Evolutionary conservation across 2,888 invertebrate species (phyloP).

Genomic region (Catocala fraxini): DNA sequence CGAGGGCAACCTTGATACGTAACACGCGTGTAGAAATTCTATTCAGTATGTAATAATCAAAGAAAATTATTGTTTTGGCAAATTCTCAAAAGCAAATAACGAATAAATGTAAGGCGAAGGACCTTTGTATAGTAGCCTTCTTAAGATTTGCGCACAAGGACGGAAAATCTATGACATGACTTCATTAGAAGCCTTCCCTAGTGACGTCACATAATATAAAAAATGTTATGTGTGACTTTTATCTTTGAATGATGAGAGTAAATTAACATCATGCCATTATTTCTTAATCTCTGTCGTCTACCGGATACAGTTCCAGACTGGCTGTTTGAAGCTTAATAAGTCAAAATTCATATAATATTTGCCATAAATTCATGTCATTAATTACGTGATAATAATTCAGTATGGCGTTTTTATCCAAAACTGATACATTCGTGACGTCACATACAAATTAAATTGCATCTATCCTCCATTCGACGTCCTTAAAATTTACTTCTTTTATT

Average conservation of each 20-base stretch:
- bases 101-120: conserved; percentile 14
- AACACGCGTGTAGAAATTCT: conserved; percentile 19
- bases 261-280: too few relatives aligned
- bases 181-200: conserved; percentile 1
- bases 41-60: conserved; percentile 15
- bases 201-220: not conserved
- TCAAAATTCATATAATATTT: too few relatives aligned
- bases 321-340: too few relatives aligned
- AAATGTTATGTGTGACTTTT: not conserved
- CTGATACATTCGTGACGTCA: too few relatives aligned
- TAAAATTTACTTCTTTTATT: too few relatives aligned
- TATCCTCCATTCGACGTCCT: too few relatives aligned
- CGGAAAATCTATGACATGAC: conserved; percentile 1
- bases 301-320: too few relatives aligned
- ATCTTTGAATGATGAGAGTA: not conserved
- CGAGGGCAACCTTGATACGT: conserved; percentile 13
- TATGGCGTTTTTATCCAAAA: too few relatives aligned
- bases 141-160: conserved; percentile 11
- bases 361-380: too few relatives aligned
- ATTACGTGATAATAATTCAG: too few relatives aligned
- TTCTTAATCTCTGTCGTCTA: too few relatives aligned
- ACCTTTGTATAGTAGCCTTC: not conserved
- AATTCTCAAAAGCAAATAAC: conserved; percentile 12
- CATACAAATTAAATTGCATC: too few relatives aligned
- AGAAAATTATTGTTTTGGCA: conserved; percentile 34